Conservation (phyloP, 2,888 invertebrate species). For the Archips crataeganus region DNA sequence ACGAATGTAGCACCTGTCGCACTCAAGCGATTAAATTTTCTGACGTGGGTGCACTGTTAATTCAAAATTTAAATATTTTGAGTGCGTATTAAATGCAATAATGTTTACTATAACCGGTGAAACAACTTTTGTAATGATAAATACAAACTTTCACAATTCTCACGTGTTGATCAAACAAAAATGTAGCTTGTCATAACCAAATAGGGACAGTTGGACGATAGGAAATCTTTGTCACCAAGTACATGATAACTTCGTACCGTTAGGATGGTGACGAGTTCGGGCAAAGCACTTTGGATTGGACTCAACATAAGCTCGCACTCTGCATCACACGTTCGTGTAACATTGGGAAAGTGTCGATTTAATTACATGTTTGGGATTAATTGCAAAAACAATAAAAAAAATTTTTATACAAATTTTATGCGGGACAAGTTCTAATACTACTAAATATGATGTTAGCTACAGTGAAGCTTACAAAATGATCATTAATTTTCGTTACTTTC, state of each 20-base stretch:
- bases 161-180: conserved; percentile 59
- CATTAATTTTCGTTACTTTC: too few species aligned
- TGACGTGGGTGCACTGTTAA: conserved; percentile 27
- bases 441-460: too few species aligned
- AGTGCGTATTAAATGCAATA: conserved; percentile 36
- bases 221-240: conserved; percentile 68
- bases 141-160: conserved; percentile 59
- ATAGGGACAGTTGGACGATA: conserved; percentile 57
- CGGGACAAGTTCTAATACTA: too few species aligned
- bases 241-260: conserved; percentile 65
- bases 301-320: neutral
- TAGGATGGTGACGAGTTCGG: conserved; percentile 58
- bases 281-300: neutral
- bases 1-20: conserved; percentile 36
- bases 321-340: neutral
- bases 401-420: too few species aligned
- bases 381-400: too few species aligned
- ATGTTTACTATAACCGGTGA: conserved; percentile 49
- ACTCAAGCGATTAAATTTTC: conserved; percentile 25
- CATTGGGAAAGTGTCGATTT: neutral
- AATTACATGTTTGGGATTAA: neutral
- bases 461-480: too few species aligned
- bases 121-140: conserved; percentile 48
- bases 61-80: conserved; percentile 29
- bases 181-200: conserved; percentile 60